Evolutionary conservation across 1,140 invertebrate genomes (phyloP).

Genomic region (Zaprionus vittiger): DNA sequence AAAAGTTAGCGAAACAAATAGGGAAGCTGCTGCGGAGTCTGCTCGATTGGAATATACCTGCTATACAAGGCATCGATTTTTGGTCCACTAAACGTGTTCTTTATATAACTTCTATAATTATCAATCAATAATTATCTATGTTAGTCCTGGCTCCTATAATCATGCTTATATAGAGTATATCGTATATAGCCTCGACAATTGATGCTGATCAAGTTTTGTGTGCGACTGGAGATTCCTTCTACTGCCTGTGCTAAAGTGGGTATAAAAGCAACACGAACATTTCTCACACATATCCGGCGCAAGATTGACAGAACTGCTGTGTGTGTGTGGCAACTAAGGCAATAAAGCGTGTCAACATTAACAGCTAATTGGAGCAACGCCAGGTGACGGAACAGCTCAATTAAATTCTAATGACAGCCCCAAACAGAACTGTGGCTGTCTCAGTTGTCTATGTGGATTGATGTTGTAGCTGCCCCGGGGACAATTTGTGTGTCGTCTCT

Average conservation of each 20-base stretch:
- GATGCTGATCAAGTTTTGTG: no score
- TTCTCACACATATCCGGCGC: slow-evolving; percentile 30
- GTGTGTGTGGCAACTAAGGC: slow-evolving; percentile 6
- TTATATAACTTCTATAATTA: no score
- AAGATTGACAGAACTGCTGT: not conserved
- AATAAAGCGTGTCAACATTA: slow-evolving; percentile 45
- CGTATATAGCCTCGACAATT: no score
- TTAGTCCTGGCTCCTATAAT: no score
- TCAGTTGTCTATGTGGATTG: slow-evolving; percentile 2
- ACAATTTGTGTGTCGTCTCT: not conserved
- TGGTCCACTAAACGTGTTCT: no score
- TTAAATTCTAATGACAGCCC: slow-evolving; percentile 41
- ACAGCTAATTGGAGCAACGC: slow-evolving; percentile 37
- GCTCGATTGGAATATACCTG: no score
- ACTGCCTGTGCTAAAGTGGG: no score
- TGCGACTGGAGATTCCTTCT: no score
- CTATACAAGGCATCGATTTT: no score
- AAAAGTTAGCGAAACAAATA: not conserved
- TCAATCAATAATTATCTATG: no score
- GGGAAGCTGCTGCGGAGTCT: not conserved
- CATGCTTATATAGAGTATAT: no score
- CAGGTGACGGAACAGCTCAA: slow-evolving; percentile 22
- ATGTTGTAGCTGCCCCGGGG: slow-evolving; percentile 14
- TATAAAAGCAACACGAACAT: slow-evolving; percentile 1
- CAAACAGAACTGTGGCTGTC: not conserved